Evolutionary conservation across 2,113 vertebrate genomes (phyloP).

Genomic region (Dunckerocampus dactyliophorus): DNA sequence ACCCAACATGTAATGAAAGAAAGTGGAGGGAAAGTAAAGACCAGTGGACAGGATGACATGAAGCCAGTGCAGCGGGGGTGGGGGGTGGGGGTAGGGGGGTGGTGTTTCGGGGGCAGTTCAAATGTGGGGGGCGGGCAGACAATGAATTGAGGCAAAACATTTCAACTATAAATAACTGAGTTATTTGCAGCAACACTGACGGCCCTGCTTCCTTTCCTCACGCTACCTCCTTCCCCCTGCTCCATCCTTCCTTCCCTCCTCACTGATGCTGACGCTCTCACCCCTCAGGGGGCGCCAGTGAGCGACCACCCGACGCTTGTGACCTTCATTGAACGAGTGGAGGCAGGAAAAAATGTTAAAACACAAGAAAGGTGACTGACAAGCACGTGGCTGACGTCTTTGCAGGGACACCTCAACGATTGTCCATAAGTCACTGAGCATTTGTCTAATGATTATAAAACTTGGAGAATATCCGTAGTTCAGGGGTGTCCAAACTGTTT

Average conservation of each 20-base stretch:
- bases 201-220: slow-evolving; percentile 19
- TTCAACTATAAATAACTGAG: slow-evolving; percentile 59
- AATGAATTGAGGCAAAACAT: slow-evolving; percentile 59
- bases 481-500: no score
- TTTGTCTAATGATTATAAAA: no score
- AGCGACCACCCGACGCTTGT: background rate
- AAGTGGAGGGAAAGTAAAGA: slow-evolving; percentile 9
- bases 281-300: background rate
- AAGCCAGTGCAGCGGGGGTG: slow-evolving; percentile 11
- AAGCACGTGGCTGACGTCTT: no score
- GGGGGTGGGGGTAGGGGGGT: background rate
- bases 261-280: background rate
- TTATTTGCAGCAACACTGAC: slow-evolving; percentile 45
- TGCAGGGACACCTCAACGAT: no score
- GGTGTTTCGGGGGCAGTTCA: slow-evolving; percentile 25
- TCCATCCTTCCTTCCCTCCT: background rate
- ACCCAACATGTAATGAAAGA: slow-evolving; percentile 55
- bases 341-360: no score
- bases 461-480: no score
- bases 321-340: no score
- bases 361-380: no score
- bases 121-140: slow-evolving; percentile 29
- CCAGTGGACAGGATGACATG: no score
- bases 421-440: no score
- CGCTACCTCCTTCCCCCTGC: background rate